phyloP scores from a whole-genome alignment of 1,140 invertebrate genomes.

The Vanessa tameamea region DNA sequence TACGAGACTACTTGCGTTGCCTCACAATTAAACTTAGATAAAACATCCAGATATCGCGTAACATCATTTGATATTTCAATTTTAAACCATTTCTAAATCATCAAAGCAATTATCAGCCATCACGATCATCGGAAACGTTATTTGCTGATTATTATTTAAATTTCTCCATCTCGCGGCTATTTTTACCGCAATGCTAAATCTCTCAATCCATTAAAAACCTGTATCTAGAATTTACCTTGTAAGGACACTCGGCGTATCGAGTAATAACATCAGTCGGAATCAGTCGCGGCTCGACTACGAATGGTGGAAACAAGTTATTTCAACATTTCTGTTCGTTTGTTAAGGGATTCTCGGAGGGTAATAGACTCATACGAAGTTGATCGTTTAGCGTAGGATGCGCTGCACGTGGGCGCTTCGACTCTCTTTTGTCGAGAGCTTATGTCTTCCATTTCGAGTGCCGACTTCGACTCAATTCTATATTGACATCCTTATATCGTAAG shows the following conservation, averaged over 20 bases:
- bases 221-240: slow-evolving; percentile 20
- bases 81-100: background rate
- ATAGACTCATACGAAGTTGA: slow-evolving; percentile 12
- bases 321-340: slow-evolving; percentile 13
- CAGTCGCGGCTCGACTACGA: slow-evolving; percentile 5
- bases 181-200: slow-evolving; percentile 5
- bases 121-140: background rate
- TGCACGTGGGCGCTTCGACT: slow-evolving; percentile 14
- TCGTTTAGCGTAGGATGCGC: slow-evolving; percentile 8
- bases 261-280: slow-evolving; percentile 12
- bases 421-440: slow-evolving; percentile 10
- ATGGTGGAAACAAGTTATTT: slow-evolving; percentile 15
- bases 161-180: slow-evolving; percentile 8
- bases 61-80: background rate
- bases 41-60: background rate
- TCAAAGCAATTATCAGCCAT: background rate
- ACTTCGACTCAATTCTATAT: background rate
- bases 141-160: background rate
- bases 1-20: slow-evolving; percentile 10
- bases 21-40: slow-evolving; percentile 3
- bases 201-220: slow-evolving; percentile 15
- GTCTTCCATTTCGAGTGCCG: slow-evolving; percentile 4
- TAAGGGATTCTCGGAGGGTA: slow-evolving; percentile 2
- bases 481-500: slow-evolving; percentile 5
- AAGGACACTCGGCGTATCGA: slow-evolving; percentile 14